Base-by-base conservation (phyloP, 2,888 invertebrate species). In the Reticulitermes lucifugus region DNA sequence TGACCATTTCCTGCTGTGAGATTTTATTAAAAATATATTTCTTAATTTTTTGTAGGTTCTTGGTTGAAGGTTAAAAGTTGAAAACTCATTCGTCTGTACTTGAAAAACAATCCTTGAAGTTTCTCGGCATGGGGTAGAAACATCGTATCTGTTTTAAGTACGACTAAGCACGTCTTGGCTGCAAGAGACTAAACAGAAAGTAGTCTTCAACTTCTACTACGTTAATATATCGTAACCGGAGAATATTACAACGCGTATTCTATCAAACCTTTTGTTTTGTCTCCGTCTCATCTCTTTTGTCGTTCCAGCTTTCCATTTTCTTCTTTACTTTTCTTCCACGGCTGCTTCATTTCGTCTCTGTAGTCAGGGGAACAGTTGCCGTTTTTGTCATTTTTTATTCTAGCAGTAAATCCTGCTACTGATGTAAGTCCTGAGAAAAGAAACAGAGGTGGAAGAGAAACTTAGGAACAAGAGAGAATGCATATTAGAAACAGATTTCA, bases 11-110 rank as follows among this genome's bases (percentile, higher is more conserved):
- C 73, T 41, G 73, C 73, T 73, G 73, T 0, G 73, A 73, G 21
- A 21, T 41, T 73, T 73, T 73, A 73, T 73, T 73, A 73, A 73
- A 73, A 73, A 73, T 41, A 73, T 41, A 73, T 41, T 73, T 73
- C 9, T 41, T 73, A 7, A 46, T 29, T 41, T 73, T 25, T 25
- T 65, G 7, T 65, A 65, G n/a, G 65, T 65, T 25, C n/a, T 65
- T 65, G 65, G 65, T 65, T 65, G 65, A 65, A 65, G 65, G 65
- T 65, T 65, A 65, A 25, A 65, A 65, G 65, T 65, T 65, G 25
- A 10, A 65, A 65, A 65, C 65, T 65, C 65, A n/a, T 65, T 65
- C 65, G 25, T 65, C 25, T 25, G 10, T 65, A 65, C 65, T 65
- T 65, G 65, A 25, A 25, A 25, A 65, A n/a, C 35, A 65, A 65